phyloP scores from a whole-genome alignment of 2,113 vertebrate genomes.

The Scartelaos histophorus region DNA sequence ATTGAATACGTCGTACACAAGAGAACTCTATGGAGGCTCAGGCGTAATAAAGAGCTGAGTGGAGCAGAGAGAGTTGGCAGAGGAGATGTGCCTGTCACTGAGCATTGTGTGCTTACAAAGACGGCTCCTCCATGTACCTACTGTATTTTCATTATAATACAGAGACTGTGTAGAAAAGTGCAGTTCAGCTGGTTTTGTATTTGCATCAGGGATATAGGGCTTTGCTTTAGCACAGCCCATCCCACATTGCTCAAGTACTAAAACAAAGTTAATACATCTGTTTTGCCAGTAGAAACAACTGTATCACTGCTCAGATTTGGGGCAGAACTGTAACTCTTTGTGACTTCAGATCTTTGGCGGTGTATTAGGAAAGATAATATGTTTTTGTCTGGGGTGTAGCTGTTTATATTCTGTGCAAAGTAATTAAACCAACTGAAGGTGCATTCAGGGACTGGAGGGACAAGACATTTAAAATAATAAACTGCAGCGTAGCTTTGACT shows the following conservation, averaged over 20 bases:
- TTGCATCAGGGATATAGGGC: neutral
- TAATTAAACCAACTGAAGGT: neutral
- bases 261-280: neutral
- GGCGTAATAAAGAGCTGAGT: constrained; percentile 11
- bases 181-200: constrained; percentile 1
- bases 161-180: neutral
- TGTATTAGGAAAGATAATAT: neutral
- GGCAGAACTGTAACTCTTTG: neutral
- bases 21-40: neutral
- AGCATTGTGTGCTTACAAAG: constrained; percentile 49
- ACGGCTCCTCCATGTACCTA: constrained; percentile 28
- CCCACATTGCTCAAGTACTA: neutral
- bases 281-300: neutral
- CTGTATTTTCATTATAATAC: constrained; percentile 45
- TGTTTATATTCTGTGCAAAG: neutral
- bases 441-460: neutral
- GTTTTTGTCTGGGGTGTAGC: neutral
- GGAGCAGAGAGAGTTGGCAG: constrained; percentile 39
- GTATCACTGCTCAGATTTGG: too few relatives aligned
- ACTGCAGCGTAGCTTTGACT: neutral
- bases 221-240: neutral
- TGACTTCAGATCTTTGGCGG: too few relatives aligned
- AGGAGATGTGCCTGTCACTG: constrained; percentile 42
- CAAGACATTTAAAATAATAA: neutral
- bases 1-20: neutral